Percentiles rank a stretch among this genome's conserved stretches.
phyloP scores from a whole-genome alignment of 1,140 invertebrate genomes.

The Sminthurides bifidus region DNA sequence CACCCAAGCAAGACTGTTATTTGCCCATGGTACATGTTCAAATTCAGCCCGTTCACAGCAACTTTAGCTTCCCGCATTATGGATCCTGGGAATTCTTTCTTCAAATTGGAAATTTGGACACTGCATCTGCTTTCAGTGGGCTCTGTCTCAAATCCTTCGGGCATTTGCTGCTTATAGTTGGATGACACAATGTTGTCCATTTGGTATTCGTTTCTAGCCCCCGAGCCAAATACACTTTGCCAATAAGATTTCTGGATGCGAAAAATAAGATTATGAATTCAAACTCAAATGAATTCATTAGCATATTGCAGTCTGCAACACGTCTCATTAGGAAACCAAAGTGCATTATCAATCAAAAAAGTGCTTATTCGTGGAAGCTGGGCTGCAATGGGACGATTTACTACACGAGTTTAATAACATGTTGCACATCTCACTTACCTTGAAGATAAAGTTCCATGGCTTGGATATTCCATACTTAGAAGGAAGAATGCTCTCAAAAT shows the following conservation, averaged over 20 bases:
- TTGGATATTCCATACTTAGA: slow-evolving; percentile 36
- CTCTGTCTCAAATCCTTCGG: slow-evolving; percentile 8
- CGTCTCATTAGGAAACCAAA: too few relatives aligned
- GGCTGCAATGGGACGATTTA: background rate
- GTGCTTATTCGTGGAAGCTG: too few relatives aligned
- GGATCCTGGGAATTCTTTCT: slow-evolving; percentile 20
- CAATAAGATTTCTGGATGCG: too few relatives aligned
- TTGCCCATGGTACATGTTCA: slow-evolving; percentile 24
- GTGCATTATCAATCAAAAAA: background rate
- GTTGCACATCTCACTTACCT: slow-evolving; percentile 2
- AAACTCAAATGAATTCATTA: too few relatives aligned
- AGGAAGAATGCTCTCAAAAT: slow-evolving; percentile 36
- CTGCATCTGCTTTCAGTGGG: background rate
- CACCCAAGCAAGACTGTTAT: slow-evolving; percentile 21
- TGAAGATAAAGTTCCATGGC: slow-evolving; percentile 38
- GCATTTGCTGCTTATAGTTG: too few relatives aligned
- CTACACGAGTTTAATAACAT: too few relatives aligned
- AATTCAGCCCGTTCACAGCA: slow-evolving; percentile 7
- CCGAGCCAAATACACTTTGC: too few relatives aligned
- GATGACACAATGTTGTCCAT: too few relatives aligned
- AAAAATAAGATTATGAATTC: too few relatives aligned
- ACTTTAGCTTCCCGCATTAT: slow-evolving; percentile 5
- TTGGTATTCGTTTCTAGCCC: background rate
- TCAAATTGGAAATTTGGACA: slow-evolving; percentile 9
- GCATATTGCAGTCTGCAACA: too few relatives aligned